Evolutionary conservation across 1,140 invertebrate genomes (phyloP).

Genomic region (Cotesia chilonis): DNA sequence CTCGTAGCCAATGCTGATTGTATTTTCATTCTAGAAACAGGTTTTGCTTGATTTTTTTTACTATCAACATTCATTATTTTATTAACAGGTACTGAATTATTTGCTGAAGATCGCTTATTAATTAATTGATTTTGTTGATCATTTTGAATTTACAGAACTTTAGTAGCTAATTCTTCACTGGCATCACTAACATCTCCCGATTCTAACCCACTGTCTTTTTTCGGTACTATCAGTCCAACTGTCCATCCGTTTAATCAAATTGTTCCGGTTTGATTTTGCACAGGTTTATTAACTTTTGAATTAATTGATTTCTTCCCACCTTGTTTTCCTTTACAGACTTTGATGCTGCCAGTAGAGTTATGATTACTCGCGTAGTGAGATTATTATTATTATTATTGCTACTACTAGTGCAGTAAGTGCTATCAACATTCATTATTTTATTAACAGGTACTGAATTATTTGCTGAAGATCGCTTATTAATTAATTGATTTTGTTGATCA

Average conservation of each 20-base stretch:
- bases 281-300: background rate
- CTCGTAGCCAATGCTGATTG: slow-evolving; percentile 50
- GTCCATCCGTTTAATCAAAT: slow-evolving; percentile 24
- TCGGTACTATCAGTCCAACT: slow-evolving; percentile 49
- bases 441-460: background rate
- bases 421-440: slow-evolving; percentile 5
- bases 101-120: background rate
- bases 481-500: background rate
- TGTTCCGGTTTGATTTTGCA: background rate
- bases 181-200: slow-evolving; percentile 60
- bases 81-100: background rate
- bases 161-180: slow-evolving; percentile 48
- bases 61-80: slow-evolving; percentile 4
- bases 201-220: slow-evolving; percentile 62
- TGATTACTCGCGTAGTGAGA: too few species aligned
- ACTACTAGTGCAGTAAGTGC: too few species aligned
- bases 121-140: slow-evolving; percentile 1
- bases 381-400: too few species aligned
- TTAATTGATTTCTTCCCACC: background rate
- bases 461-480: background rate
- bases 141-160: background rate
- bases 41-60: background rate
- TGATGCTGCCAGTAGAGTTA: too few species aligned
- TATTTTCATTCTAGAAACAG: slow-evolving; percentile 49
- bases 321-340: background rate